Evolutionary conservation across 2,113 vertebrate species (phyloP).

Genomic region (Nerophis lumbriciformis): DNA sequence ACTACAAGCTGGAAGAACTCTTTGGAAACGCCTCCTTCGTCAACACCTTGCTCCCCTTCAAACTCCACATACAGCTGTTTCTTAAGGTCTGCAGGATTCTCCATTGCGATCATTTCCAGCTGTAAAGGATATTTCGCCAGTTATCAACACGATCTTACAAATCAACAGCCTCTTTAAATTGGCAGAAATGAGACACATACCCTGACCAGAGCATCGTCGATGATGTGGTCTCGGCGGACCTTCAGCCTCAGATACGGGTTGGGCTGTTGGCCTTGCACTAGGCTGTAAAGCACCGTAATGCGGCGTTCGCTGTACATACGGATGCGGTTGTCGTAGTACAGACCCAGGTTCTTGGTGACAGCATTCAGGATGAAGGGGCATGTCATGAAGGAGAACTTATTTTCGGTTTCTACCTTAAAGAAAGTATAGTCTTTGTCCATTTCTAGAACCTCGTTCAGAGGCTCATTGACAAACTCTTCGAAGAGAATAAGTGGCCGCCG

Average conservation of each 20-base stretch:
- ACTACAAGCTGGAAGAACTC: conserved; percentile 99
- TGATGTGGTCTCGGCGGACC: conserved; percentile 95
- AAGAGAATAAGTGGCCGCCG: conserved; percentile 90
- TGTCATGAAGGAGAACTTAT: conserved; percentile 99
- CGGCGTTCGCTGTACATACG: conserved; percentile 99
- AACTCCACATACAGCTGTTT: conserved; percentile 99
- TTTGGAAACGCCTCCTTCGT: conserved; percentile 99
- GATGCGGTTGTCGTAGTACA: conserved; percentile 98
- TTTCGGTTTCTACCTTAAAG: conserved; percentile 98
- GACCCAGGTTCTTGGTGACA: conserved; percentile 96
- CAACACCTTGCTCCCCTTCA: conserved; percentile 97
- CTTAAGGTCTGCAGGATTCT: conserved; percentile 98
- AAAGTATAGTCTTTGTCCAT: conserved; percentile 99
- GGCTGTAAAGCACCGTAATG: conserved; percentile 96
- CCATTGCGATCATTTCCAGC: conserved; percentile 98
- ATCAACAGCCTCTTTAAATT: background rate
- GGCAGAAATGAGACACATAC: conserved; percentile 70
- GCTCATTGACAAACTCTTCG: conserved; percentile 97
- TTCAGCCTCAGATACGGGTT: conserved; percentile 95
- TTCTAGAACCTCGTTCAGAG: conserved; percentile 96
- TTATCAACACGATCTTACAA: background rate
- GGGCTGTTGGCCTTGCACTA: conserved; percentile 96
- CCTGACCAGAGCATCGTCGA: conserved; percentile 94
- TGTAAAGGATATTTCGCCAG: conserved; percentile 19
- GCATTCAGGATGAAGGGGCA: conserved; percentile 97